Conservation (phyloP, 2,888 invertebrate species). For the Synergus laeviventris region DNA sequence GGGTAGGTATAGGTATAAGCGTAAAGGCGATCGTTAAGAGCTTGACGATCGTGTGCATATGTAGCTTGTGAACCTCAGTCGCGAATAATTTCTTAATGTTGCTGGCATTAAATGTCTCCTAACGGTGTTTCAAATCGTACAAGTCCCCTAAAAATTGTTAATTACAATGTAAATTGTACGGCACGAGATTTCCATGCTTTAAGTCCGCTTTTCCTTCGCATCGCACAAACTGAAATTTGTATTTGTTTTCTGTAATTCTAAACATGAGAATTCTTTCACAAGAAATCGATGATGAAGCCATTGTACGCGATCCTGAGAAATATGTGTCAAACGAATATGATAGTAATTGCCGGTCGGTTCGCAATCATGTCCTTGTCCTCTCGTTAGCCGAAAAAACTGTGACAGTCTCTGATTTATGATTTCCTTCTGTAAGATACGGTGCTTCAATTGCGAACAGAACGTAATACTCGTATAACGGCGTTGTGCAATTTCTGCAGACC, state of each 20-base stretch:
- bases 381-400: slow-evolving; percentile 46
- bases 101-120: slow-evolving; percentile 24
- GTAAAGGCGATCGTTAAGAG: slow-evolving; percentile 26
- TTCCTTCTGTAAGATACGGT: slow-evolving; percentile 26
- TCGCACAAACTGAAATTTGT: too few species aligned
- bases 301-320: slow-evolving; percentile 40
- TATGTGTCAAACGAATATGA: slow-evolving; percentile 42
- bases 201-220: too few species aligned
- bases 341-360: slow-evolving; percentile 39
- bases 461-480: slow-evolving; percentile 48
- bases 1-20: slow-evolving; percentile 13
- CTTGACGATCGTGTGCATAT: not conserved
- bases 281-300: slow-evolving; percentile 43
- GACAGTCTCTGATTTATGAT: slow-evolving; percentile 49
- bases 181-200: too few species aligned
- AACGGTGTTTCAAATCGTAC: not conserved
- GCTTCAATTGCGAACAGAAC: slow-evolving; percentile 41
- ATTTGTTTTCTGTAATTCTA: too few species aligned
- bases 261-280: too few species aligned
- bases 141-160: not conserved
- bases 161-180: not conserved
- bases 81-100: slow-evolving; percentile 19
- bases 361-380: slow-evolving; percentile 17
- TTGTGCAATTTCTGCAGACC: slow-evolving; percentile 44
- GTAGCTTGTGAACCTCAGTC: not conserved